phyloP scores from a whole-genome alignment of 2,888 invertebrate genomes.

The Tetheella fluctuosa region DNA sequence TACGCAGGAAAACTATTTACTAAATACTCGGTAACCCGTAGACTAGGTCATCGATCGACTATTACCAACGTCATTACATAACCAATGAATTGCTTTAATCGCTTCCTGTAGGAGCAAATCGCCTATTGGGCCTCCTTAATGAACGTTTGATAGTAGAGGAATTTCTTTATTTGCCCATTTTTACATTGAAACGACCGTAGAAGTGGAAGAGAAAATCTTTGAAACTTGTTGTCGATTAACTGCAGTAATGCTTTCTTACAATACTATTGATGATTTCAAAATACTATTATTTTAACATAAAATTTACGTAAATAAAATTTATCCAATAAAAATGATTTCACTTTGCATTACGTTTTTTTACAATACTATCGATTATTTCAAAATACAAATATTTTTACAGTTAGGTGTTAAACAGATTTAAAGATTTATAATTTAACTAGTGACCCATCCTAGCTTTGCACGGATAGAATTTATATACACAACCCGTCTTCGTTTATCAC shows the following conservation, averaged over 20 bases:
- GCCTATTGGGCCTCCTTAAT: constrained; percentile 17
- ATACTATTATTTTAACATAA: no score
- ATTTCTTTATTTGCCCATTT: constrained; percentile 20
- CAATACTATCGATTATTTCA: no score
- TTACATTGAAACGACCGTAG: constrained; percentile 13
- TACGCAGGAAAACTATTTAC: background rate
- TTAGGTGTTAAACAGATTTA: no score
- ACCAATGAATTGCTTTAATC: constrained; percentile 50
- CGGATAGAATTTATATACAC: no score
- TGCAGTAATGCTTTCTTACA: background rate
- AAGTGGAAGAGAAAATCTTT: background rate
- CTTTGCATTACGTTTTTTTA: no score
- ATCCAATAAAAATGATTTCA: no score
- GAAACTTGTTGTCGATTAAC: background rate
- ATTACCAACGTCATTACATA: constrained; percentile 41
- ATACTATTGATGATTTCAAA: no score
- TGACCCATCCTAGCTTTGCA: no score
- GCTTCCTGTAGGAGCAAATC: constrained; percentile 38
- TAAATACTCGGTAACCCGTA: background rate
- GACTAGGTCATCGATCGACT: constrained; percentile 23
- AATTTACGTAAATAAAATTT: no score
- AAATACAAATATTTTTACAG: no score
- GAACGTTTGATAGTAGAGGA: constrained; percentile 18
- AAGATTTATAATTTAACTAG: no score
- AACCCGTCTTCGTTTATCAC: no score